Evolutionary conservation across 2,113 vertebrate species (phyloP), one percentile per base, ranked within the genome.

Genomic region (Phrynocephalus versicolor): DNA sequence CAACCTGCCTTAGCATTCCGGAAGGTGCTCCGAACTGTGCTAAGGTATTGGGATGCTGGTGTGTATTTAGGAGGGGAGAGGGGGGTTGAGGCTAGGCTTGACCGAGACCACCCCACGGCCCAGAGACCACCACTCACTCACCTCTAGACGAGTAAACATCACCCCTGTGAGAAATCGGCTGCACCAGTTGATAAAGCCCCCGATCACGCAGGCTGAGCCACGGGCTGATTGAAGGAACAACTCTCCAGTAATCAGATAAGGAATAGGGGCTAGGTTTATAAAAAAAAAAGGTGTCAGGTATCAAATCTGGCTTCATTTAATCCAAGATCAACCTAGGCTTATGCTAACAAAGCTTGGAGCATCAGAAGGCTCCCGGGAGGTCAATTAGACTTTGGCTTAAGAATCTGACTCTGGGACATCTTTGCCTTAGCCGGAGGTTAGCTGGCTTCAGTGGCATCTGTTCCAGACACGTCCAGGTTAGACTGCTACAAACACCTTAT

Each of bases 151-250:
- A 5, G 98, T 97, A 85, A 99, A 98, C 60, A 98, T 2, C 0
- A 98, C 93, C 4, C 98, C 98, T 67, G 98, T 96, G 0, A 94
- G 74, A 93, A 99, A 98, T 95, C 98, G 98, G 89, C 92, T 97
- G 0, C 99, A 89, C 98, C 98, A 99, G 94, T 99, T 98, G 69
- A 98, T 95, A 0, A 95, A 97, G 15, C 97, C 98, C 0, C 96
- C 98, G 14, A 99, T 94, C 97, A 98, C 98, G 95, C 96, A 99
- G 0, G 98, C 98, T 0, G 97, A 93, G 0, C 98, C 96, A 13
- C 98, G 95, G 39, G 98, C 97, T 0, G 98, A 97, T 94, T 99
- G 98, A 86, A 98, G 95, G 96, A 99, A 99, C 95, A 98, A 96
- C 95, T 99, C 98, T 0, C 97, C 97, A 90, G 97, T 97, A 58